Base-by-base conservation (phyloP, 2,888 invertebrate genomes). In the Cerceris rybyensis region DNA sequence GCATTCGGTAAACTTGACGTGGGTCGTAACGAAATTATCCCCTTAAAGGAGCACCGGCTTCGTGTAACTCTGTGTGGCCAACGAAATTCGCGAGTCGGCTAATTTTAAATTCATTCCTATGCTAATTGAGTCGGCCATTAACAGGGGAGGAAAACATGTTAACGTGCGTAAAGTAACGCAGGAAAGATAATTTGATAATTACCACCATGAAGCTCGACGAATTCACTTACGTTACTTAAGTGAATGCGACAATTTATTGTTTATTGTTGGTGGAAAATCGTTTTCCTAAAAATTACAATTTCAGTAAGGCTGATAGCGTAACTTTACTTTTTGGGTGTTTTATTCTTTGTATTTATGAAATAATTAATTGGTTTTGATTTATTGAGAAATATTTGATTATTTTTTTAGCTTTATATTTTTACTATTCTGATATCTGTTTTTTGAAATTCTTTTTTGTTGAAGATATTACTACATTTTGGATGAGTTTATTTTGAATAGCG, bases 51-150 rank as follows among this genome's bases (percentile, higher is more conserved):
- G n/a, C 50, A 54, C 57, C 41, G 42, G n/a, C 46, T 14, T 17
- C 54, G 50, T 54, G 57, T 68, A 41, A 28, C 28, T 28, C 28
- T 28, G 50, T 14, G 52, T 46, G 57, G 42, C 50, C 46, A 39
- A n/a, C 66, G 58, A 54, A 69, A 70, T 67, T 58, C 71, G 49
- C 43, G 60, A 16, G 54, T 54, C 68, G 50, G 42, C 46, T 61
- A 64, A 65, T 75, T 78, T 70, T 58, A 64, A 68, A 78, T 78
- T 75, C 72, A 73, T 81, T 81, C 70, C 59, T 63, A 75, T 78
- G 78, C 55, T 75, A 82, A 82, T 78, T 64, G 41, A 7, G 17
- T 28, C 54, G 64, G n/a, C 67, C 70, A 67, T 70, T 70, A 74
- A 66, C 13, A 41, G 9, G 54, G n/a, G 64, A 9, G 9, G 54